Evolutionary conservation across 2,797 vertebrate species (phyloP).

Genomic region (Octomys mimax): DNA sequence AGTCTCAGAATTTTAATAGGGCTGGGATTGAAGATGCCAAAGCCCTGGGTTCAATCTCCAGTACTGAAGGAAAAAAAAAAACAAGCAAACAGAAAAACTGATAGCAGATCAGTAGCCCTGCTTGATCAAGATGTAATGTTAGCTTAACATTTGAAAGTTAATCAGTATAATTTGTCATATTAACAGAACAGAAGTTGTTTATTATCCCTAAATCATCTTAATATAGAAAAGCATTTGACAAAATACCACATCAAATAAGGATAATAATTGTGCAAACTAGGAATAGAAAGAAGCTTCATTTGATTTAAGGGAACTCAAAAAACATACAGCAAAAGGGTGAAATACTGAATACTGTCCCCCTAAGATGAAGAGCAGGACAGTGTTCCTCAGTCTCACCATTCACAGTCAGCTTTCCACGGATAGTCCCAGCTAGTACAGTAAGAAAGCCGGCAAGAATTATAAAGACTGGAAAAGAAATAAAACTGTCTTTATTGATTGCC

Average conservation of each 20-base stretch:
- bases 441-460: neutral
- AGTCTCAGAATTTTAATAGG: neutral
- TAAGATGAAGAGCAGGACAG: neutral
- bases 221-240: slow-evolving; percentile 44
- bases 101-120: neutral
- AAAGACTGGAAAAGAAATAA: slow-evolving; percentile 22
- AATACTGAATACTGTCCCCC: neutral
- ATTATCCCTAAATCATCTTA: slow-evolving; percentile 5
- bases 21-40: neutral
- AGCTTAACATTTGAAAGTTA: slow-evolving; percentile 40
- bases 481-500: neutral
- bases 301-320: neutral
- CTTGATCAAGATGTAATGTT: neutral
- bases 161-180: neutral
- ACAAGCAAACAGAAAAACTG: neutral
- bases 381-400: neutral
- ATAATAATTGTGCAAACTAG: slow-evolving; percentile 23
- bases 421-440: neutral
- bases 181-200: slow-evolving; percentile 16
- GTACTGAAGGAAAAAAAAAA: neutral
- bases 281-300: neutral
- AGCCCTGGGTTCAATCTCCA: neutral
- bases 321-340: neutral
- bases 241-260: neutral
- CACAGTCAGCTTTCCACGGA: neutral